Conservation (phyloP, 2,888 invertebrate species). For the Pelosia muscerda region DNA sequence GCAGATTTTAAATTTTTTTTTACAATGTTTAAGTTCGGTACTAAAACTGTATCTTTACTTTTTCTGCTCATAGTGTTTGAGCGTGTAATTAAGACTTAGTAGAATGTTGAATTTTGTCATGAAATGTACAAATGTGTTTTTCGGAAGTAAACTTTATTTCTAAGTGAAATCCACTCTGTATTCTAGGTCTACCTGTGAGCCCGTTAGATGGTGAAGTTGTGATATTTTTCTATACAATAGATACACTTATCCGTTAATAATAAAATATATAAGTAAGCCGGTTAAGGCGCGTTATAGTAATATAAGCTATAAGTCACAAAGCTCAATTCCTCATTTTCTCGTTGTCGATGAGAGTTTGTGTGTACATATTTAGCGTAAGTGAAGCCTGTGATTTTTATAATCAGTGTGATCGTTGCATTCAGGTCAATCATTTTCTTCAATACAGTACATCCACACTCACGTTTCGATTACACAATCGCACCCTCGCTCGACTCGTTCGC, state of each 20-base stretch:
- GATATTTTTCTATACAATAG: conserved; percentile 80
- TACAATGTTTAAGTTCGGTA: conserved; percentile 82
- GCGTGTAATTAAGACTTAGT: conserved; percentile 82
- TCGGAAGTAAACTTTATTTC: conserved; percentile 83
- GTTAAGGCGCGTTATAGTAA: conserved; percentile 67
- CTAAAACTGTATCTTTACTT: conserved; percentile 80
- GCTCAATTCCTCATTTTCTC: conserved; percentile 80
- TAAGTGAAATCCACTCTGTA: conserved; percentile 83
- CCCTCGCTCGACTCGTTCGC: conserved; percentile 59
- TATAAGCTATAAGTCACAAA: conserved; percentile 78
- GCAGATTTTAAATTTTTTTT: conserved; percentile 79
- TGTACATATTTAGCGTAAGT: conserved; percentile 85
- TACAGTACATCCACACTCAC: conserved; percentile 49
- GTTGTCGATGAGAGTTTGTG: conserved; percentile 81
- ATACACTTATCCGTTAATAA: conserved; percentile 51
- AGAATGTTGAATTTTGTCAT: conserved; percentile 86
- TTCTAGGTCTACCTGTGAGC: conserved; percentile 81
- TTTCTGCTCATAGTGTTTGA: conserved; percentile 66
- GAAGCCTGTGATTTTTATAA: conserved; percentile 80
- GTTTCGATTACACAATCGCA: conserved; percentile 48
- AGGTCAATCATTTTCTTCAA: conserved; percentile 61
- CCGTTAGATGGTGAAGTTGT: conserved; percentile 83
- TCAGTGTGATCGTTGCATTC: conserved; percentile 71
- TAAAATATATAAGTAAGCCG: conserved; percentile 63
- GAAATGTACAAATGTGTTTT: conserved; percentile 87